Evolutionary conservation across 2,797 vertebrate species (phyloP).

Genomic region (Hypotaenidia okinawae): DNA sequence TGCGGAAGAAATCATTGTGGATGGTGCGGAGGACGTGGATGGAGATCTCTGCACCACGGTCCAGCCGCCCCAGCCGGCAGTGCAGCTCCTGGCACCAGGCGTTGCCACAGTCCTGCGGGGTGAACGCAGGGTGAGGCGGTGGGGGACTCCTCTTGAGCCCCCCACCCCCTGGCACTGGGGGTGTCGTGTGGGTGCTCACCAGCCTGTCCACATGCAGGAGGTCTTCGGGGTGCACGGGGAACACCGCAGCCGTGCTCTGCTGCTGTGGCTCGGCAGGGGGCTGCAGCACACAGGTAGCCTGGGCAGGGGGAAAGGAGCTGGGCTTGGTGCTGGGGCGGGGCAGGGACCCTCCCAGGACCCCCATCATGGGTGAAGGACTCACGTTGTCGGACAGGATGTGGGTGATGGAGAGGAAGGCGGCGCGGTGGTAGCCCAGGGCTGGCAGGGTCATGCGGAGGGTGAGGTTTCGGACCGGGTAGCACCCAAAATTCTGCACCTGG

Average conservation of each 20-base stretch:
- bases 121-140: rapidly evolving
- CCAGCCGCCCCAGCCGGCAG: conserved; percentile 82
- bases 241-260: conserved; percentile 46
- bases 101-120: conserved; percentile 84
- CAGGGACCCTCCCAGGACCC: rapidly evolving
- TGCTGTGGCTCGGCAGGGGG: conserved; percentile 27
- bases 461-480: conserved; percentile 84
- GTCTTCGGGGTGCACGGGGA: conserved; percentile 84
- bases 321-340: rapidly evolving
- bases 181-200: conserved; percentile 71
- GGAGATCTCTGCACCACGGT: conserved; percentile 74
- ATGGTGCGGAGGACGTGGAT: conserved; percentile 85
- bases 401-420: conserved; percentile 85
- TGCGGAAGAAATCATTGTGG: conserved; percentile 89
- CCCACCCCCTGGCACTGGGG: no score
- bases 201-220: conserved; percentile 83
- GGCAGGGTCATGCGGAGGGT: conserved; percentile 85
- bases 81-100: conserved; percentile 85
- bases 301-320: neutral
- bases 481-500: conserved; percentile 92
- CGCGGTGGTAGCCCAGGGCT: conserved; percentile 80
- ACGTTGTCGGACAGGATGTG: conserved; percentile 85
- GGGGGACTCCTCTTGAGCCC: neutral
- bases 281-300: conserved; percentile 82
- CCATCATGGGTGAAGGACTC: conserved; percentile 50